These are phyloP conservation scores for Orchesellides sinensis DNA, from an alignment of 2,888 invertebrate genomes.

Conservation along the genomic window DNA sequence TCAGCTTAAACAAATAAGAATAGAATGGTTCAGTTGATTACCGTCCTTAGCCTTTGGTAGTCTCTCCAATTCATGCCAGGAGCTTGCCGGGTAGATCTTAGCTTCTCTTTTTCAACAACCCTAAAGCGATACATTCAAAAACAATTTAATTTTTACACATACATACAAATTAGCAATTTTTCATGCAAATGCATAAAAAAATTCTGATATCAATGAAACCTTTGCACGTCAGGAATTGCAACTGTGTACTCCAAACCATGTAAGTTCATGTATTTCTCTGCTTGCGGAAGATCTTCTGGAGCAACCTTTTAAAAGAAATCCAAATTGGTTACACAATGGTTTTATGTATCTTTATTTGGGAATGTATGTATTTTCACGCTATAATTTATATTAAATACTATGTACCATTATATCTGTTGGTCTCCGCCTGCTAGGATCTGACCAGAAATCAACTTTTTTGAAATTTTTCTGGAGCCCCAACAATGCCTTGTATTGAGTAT, in stretches of 20 bases:
- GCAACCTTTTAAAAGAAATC: slow-evolving; percentile 35
- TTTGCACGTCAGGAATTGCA: slow-evolving; percentile 70
- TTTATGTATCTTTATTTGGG: too few relatives aligned
- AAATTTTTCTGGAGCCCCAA: slow-evolving; percentile 62
- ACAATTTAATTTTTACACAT: neutral
- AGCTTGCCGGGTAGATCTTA: slow-evolving; percentile 63
- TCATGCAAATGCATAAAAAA: neutral
- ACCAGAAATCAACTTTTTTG: slow-evolving; percentile 71
- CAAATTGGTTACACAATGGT: neutral
- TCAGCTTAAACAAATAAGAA: neutral
- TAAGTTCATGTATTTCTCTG: slow-evolving; percentile 63
- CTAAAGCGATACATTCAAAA: too few relatives aligned
- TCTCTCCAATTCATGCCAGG: slow-evolving; percentile 73
- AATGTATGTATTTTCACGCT: too few relatives aligned
- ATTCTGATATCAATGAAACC: slow-evolving; percentile 36
- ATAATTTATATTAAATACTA: too few relatives aligned
- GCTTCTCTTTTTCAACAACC: slow-evolving; percentile 68
- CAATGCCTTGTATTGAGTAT: slow-evolving; percentile 69
- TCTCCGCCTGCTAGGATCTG: slow-evolving; percentile 67
- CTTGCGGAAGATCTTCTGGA: slow-evolving; percentile 55
- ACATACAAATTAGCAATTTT: neutral
- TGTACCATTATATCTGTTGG: slow-evolving; percentile 72
- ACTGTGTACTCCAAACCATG: slow-evolving; percentile 69
- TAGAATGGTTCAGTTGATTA: slow-evolving; percentile 33
- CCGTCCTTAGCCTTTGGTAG: slow-evolving; percentile 69